Conservation (phyloP, 2,113 vertebrate genomes). For the Lonchura striata region DNA sequence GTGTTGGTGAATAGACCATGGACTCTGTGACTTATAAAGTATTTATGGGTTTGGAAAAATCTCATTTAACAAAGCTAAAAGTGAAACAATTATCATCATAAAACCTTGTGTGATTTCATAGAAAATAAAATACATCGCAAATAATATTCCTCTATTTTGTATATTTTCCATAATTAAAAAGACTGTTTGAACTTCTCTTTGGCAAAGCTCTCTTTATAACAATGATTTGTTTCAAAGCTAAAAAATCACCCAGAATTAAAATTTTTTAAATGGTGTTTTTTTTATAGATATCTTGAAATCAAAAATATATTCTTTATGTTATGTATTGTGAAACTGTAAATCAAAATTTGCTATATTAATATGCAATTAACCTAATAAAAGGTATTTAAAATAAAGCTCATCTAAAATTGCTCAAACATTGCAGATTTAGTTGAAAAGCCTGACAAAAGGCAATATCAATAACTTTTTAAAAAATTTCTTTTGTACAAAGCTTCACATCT, state of each 20-base stretch:
- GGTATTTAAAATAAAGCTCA: neutral
- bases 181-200: neutral
- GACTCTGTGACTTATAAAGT: neutral
- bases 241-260: neutral
- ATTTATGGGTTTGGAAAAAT: neutral
- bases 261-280: rapidly evolving
- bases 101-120: neutral
- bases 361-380: neutral
- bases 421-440: neutral
- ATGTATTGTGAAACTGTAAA: neutral
- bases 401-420: neutral
- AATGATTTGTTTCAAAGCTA: neutral
- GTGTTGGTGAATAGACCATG: neutral
- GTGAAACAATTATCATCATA: neutral
- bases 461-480: neutral
- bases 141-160: neutral
- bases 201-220: neutral
- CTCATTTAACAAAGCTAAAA: neutral
- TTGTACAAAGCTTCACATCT: neutral
- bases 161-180: neutral
- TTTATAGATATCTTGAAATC: neutral
- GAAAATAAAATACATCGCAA: neutral
- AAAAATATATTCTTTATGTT: neutral
- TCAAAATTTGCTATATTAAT: neutral
- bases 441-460: neutral